Percentiles rank a stretch among this genome's conserved stretches.
These are phyloP conservation scores for Gnatocerus cornutus DNA, from an alignment of 2,888 invertebrate genomes.

Conservation along the genomic window DNA sequence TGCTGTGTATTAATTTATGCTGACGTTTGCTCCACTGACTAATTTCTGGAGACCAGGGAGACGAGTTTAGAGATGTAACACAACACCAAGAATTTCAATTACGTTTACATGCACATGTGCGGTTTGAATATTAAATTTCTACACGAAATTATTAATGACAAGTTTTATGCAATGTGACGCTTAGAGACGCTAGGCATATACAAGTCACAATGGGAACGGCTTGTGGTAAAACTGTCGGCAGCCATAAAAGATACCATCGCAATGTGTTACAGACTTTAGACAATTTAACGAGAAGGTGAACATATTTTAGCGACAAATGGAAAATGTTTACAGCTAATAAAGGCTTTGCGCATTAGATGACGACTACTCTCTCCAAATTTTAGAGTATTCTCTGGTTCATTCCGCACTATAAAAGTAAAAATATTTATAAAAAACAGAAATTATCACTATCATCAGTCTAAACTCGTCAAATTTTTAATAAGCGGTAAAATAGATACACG, in stretches of 20 bases:
- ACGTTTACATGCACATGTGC: conserved; percentile 41
- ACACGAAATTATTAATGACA: conserved; percentile 25
- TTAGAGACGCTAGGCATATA: neutral
- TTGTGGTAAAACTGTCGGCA: conserved; percentile 15
- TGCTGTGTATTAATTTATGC: conserved; percentile 20
- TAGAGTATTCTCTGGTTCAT: too few species aligned
- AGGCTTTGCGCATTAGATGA: too few species aligned
- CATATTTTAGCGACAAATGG: neutral
- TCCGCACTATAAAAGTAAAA: too few species aligned
- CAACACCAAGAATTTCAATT: conserved; percentile 40
- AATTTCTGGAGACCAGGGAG: conserved; percentile 9
- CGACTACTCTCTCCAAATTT: too few species aligned
- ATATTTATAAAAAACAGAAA: too few species aligned
- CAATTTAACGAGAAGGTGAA: neutral
- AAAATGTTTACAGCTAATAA: neutral
- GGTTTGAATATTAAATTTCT: conserved; percentile 45
- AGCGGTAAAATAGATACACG: too few species aligned
- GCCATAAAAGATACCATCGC: neutral
- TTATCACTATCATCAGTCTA: too few species aligned
- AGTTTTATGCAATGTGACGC: conserved; percentile 11
- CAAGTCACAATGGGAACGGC: neutral
- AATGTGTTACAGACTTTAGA: conserved; percentile 2
- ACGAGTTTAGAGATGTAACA: conserved; percentile 16
- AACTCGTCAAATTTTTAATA: too few species aligned
- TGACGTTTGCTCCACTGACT: neutral